A percentile compares a stretch with the other conserved stretches of the same genome.
Conservation (phyloP, 37 sponge, comb jelly and placozoan species). For the Diacarnus erythraeanus region DNA sequence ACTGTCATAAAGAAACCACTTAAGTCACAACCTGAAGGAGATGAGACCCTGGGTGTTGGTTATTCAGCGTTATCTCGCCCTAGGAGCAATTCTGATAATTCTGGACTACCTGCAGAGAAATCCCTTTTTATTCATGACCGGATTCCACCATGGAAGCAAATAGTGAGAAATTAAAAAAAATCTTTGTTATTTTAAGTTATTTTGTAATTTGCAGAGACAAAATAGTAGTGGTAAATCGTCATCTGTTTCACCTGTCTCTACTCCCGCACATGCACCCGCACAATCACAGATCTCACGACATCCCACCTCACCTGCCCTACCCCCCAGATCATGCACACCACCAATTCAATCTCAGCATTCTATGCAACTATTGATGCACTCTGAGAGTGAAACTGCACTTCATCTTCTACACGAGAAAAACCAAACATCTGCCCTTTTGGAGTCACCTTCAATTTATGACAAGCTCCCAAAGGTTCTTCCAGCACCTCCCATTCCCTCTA, state of each 20-base stretch:
- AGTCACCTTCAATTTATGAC: background rate
- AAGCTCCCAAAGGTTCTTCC: background rate
- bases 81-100: background rate
- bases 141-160: constrained; percentile 31
- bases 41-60: background rate
- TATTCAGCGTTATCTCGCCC: background rate
- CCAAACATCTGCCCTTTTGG: too few relatives aligned
- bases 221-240: background rate
- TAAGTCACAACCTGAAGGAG: background rate
- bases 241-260: background rate
- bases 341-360: background rate
- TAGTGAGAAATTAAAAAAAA: constrained; percentile 7
- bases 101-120: background rate
- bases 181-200: too few relatives aligned
- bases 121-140: constrained; percentile 6
- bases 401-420: too few relatives aligned
- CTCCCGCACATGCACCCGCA: background rate
- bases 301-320: background rate
- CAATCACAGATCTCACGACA: background rate
- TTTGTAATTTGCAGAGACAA: too few relatives aligned
- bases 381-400: too few relatives aligned
- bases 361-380: too few relatives aligned
- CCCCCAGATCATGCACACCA: background rate
- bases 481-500: background rate
- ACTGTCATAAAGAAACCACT: background rate